Conservation (phyloP, 64 coral and sea anemone species). For the Porites australiensis region DNA sequence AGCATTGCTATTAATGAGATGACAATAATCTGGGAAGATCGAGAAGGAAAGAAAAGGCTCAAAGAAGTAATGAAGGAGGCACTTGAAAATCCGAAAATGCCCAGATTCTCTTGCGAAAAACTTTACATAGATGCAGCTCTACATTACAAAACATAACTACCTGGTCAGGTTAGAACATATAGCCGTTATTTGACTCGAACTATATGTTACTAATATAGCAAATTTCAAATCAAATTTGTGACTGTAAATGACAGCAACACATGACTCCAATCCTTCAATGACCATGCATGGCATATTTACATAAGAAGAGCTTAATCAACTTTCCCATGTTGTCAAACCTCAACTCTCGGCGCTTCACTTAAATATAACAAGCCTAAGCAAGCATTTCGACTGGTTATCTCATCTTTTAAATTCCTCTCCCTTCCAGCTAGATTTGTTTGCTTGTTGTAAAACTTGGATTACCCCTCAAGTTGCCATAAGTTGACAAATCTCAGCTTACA, state of each 20-base stretch:
- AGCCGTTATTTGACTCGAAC: too few species aligned
- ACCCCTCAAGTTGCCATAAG: background rate
- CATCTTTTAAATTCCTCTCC: slow-evolving; percentile 42
- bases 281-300: background rate
- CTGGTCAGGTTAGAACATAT: background rate
- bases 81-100: background rate
- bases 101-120: background rate
- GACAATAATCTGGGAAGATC: too few species aligned
- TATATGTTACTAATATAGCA: background rate
- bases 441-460: slow-evolving; percentile 54
- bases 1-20: too few species aligned
- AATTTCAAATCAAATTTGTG: background rate
- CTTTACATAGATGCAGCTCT: slow-evolving; percentile 5
- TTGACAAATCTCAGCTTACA: slow-evolving; percentile 39
- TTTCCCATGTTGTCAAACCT: too few species aligned
- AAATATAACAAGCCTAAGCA: slow-evolving; percentile 44
- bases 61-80: background rate
- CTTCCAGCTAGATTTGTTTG: background rate
- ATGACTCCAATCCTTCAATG: background rate
- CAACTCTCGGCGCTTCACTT: too few species aligned
- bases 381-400: slow-evolving; percentile 6
- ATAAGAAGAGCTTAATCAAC: too few species aligned
- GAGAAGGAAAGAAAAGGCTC: too few species aligned
- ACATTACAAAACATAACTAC: background rate
- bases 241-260: background rate